Percentiles rank a stretch among this genome's conserved stretches.
Conservation (phyloP, 2,797 vertebrate species). For the Sphaeramia orbicularis region DNA sequence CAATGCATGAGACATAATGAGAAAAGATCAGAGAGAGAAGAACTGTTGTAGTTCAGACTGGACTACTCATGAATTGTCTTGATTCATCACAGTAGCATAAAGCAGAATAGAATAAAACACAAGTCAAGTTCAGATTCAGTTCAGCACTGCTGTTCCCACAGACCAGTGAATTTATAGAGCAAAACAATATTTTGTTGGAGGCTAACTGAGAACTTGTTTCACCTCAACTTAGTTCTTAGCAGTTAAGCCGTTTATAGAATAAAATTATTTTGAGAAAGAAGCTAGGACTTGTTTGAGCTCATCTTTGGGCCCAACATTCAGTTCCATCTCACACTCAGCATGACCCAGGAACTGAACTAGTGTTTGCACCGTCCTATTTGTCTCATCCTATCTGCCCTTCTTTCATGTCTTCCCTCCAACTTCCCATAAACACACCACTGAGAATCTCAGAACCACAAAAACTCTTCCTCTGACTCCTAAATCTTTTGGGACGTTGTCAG, state of each 20-base stretch:
- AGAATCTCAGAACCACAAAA: slow-evolving; percentile 46
- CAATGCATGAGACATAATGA: neutral
- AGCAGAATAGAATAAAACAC: slow-evolving; percentile 26
- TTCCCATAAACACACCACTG: slow-evolving; percentile 49
- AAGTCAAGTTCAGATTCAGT: slow-evolving; percentile 35
- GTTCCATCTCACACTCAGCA: slow-evolving; percentile 30
- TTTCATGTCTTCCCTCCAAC: slow-evolving; percentile 50
- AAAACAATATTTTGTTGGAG: slow-evolving; percentile 5
- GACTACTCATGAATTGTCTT: neutral
- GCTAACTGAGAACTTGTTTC: slow-evolving; percentile 15
- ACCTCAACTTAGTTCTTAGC: slow-evolving; percentile 9
- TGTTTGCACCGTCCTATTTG: slow-evolving; percentile 56
- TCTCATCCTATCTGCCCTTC: slow-evolving; percentile 61
- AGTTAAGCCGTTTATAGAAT: slow-evolving; percentile 37
- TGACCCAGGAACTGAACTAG: slow-evolving; percentile 38
- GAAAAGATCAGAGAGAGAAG: neutral
- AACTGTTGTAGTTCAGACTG: neutral
- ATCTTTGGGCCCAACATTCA: slow-evolving; percentile 24
- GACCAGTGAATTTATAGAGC: slow-evolving; percentile 18
- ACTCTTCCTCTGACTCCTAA: slow-evolving; percentile 60
- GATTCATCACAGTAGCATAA: neutral
- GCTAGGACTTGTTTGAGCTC: slow-evolving; percentile 44
- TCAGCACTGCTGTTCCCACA: slow-evolving; percentile 10
- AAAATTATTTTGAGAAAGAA: slow-evolving; percentile 21
- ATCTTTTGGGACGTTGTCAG: slow-evolving; percentile 76